These are phyloP conservation scores for Paratilapia polleni DNA, from an alignment of 2,113 vertebrate genomes.

Conservation along the genomic window DNA sequence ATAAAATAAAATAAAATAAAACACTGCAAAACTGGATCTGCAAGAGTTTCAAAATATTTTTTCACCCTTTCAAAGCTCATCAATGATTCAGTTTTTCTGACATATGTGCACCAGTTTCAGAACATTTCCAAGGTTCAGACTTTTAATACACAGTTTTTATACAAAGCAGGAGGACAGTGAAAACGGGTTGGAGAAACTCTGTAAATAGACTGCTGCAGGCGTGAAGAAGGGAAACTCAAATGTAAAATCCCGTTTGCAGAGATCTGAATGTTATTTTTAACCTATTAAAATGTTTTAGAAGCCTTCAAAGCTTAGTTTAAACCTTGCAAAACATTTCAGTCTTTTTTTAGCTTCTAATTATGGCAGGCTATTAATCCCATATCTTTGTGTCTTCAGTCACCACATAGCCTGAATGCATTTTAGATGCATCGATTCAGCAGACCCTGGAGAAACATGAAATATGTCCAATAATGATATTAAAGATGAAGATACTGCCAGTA, in stretches of 20 bases:
- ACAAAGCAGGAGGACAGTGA: no score
- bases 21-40: no score
- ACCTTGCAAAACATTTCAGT: neutral
- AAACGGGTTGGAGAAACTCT: no score
- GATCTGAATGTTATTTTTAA: neutral
- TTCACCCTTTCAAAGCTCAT: no score
- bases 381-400: neutral
- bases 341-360: no score
- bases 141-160: neutral
- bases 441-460: neutral
- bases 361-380: accelerated
- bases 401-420: neutral
- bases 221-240: neutral
- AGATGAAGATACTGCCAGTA: no score
- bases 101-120: neutral
- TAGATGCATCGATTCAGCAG: neutral
- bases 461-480: no score
- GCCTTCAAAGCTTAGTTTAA: neutral
- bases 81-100: no score
- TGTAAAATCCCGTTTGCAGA: neutral
- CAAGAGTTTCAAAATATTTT: no score
- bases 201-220: neutral
- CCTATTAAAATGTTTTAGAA: neutral
- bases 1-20: no score
- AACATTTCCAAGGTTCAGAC: neutral